Evolutionary conservation across 2,113 vertebrate species (phyloP).

Genomic region (Lethenteron reissneri): DNA sequence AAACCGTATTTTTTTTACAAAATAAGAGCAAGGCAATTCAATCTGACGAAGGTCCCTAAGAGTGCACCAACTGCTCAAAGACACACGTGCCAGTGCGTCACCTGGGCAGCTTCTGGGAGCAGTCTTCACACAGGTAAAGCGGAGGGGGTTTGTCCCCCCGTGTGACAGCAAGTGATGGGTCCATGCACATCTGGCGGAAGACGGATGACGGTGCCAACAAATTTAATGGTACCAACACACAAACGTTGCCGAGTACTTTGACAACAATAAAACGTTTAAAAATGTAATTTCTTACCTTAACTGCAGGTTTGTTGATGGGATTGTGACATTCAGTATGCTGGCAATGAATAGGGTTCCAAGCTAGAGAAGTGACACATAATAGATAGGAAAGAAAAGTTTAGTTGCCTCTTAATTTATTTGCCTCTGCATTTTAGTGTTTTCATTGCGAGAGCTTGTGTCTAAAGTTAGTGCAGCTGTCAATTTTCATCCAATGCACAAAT

Average conservation of each 20-base stretch:
- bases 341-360: constrained; percentile 98
- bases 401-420: background rate
- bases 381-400: background rate
- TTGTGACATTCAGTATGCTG: constrained; percentile 98
- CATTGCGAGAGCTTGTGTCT: no score
- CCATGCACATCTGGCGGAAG: constrained; percentile 91
- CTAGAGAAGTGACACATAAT: constrained; percentile 25
- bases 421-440: background rate
- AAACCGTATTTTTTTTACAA: no score
- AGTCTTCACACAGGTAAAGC: constrained; percentile 89
- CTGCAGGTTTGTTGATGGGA: constrained; percentile 96
- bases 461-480: no score
- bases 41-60: no score
- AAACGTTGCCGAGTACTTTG: no score
- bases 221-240: no score
- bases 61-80: no score
- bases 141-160: constrained; percentile 96
- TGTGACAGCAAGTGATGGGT: constrained; percentile 78
- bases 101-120: constrained; percentile 91
- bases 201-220: background rate
- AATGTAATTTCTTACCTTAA: constrained; percentile 44
- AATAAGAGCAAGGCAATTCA: no score
- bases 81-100: constrained; percentile 14
- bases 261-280: no score
- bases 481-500: no score